Base-by-base conservation (phyloP, 2,797 vertebrate genomes). In the Menidia menidia region DNA sequence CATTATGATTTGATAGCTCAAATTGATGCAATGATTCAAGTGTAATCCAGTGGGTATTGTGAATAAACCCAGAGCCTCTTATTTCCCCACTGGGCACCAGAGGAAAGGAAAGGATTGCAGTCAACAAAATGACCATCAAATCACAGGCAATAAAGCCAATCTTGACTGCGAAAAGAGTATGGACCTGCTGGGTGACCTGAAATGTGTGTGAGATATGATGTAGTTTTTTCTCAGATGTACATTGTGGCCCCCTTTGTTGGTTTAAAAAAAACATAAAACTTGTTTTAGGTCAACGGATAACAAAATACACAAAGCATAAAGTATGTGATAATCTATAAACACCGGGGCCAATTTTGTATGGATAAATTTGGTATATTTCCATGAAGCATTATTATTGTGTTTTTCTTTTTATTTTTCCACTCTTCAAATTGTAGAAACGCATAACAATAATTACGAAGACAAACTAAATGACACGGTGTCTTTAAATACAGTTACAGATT, bases 1-100 rank as follows among this genome's bases (percentile, higher is more conserved):
- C 83, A 89, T 92, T 90, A 92, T 90, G 89, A 91, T 90, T 89
- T 89, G 89, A 92, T 91, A 83, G 91, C 88, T 89, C 78, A 91
- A 90, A 90, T 90, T 90, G 89, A 86, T 70, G 89, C 88, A 83
- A 91, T 90, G 88, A 92, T 90, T 91, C 91, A 90, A 92, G 88
- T 86, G 80, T 79, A 76, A 82, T 87, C 87, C 88, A 88, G 73
- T 88, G 88, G 86, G 88, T 85, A 88, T 86, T 81, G 81, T 80
- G 80, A 80, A 85, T 77, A 86, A 89, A 84, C 69, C 77, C 68
- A 82, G 60, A 87, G 85, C 81, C 86, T 83, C 83, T 87, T 82
- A 88, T 92, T 90, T 90, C 61, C 87, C 85, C 78, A 80, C 55
- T 75, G 86, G 82, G 87, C 84, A 90, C 56, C 75, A 81, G 77